These are phyloP conservation scores for Bombus impatiens DNA, from an alignment of 1,140 invertebrate genomes.

Conservation along the genomic window DNA sequence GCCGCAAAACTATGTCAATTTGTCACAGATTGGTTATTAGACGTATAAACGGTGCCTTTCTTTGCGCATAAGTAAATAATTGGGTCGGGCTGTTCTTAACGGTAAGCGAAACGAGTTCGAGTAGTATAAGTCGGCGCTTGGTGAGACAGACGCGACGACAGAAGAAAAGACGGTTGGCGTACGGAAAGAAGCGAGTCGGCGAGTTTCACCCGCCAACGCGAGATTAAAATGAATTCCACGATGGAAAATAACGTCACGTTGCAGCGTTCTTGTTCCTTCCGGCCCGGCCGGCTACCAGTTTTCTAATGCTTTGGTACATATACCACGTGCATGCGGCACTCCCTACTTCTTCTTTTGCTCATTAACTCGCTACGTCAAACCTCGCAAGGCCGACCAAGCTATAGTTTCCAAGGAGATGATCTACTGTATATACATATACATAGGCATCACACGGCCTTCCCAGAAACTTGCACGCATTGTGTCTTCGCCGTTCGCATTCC, in stretches of 20 bases:
- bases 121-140: background rate
- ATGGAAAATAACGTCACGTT: conserved; percentile 40
- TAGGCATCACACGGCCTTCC: conserved; percentile 30
- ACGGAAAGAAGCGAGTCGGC: background rate
- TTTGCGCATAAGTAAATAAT: too few species aligned
- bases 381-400: conserved; percentile 52
- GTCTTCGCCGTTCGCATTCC: conserved; percentile 16
- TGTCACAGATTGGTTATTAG: background rate
- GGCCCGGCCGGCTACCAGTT: conserved; percentile 19
- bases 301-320: conserved; percentile 3
- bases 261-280: conserved; percentile 8
- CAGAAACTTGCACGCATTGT: conserved; percentile 34
- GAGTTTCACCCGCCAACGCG: background rate
- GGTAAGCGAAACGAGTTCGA: background rate
- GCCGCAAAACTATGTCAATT: background rate
- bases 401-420: conserved; percentile 54
- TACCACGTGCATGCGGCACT: background rate
- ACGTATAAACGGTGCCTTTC: background rate
- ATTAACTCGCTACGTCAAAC: conserved; percentile 36
- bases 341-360: conserved; percentile 5
- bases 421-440: conserved; percentile 42
- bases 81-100: background rate
- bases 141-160: background rate
- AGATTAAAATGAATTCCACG: conserved; percentile 8
- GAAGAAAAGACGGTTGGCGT: background rate